These are phyloP conservation scores for Geotrypetes seraphini DNA, from an alignment of 2,797 vertebrate species.

Conservation along the genomic window DNA sequence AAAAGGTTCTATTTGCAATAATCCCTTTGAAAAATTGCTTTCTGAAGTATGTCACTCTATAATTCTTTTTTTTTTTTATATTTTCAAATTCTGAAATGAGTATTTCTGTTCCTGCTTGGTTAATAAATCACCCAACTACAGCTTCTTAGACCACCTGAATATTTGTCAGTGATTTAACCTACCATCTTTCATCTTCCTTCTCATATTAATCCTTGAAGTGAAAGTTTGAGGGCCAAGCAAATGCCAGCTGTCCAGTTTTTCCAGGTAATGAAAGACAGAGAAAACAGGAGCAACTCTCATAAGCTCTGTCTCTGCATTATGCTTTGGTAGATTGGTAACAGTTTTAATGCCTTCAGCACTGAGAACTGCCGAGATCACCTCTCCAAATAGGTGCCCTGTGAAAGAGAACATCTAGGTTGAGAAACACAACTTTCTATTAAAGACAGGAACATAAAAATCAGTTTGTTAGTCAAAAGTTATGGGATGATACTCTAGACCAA, in stretches of 20 bases:
- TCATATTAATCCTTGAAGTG: slow-evolving; percentile 34
- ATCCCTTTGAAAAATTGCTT: too few species aligned
- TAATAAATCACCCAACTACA: too few species aligned
- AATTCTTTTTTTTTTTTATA: too few species aligned
- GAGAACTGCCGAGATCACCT: slow-evolving; percentile 49
- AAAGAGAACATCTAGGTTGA: background rate
- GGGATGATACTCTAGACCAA: too few species aligned
- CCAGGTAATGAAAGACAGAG: slow-evolving; percentile 72
- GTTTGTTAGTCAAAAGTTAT: too few species aligned
- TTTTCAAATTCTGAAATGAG: too few species aligned
- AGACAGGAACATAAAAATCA: too few species aligned
- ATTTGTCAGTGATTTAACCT: background rate
- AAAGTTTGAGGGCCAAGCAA: slow-evolving; percentile 39
- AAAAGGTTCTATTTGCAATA: too few species aligned
- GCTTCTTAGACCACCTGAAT: too few species aligned
- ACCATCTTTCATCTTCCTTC: slow-evolving; percentile 71
- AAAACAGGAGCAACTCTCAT: slow-evolving; percentile 53
- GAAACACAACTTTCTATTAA: too few species aligned
- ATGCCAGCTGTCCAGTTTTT: slow-evolving; percentile 55
- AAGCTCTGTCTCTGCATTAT: slow-evolving; percentile 65
- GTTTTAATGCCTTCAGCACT: slow-evolving; percentile 46
- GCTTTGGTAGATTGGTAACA: slow-evolving; percentile 59
- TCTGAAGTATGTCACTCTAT: too few species aligned
- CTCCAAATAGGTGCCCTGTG: slow-evolving; percentile 72
- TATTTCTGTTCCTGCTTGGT: too few species aligned